These are phyloP conservation scores for Greenwoodochromis staneri DNA, from an alignment of 2,113 vertebrate species.

Conservation along the genomic window DNA sequence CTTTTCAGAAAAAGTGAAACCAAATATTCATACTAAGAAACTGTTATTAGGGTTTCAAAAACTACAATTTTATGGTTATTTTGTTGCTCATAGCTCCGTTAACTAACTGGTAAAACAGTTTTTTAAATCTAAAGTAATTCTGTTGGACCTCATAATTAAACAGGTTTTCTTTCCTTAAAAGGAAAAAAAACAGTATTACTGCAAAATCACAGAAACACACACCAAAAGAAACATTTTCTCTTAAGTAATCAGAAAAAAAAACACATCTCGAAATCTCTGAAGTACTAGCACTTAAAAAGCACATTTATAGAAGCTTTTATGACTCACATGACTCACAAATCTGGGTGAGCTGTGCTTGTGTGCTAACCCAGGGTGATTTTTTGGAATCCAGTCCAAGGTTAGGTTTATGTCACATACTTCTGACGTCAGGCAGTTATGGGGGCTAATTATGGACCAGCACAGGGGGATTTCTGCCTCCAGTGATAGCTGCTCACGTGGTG, in stretches of 20 bases:
- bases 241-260: background rate
- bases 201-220: background rate
- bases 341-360: background rate
- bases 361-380: conserved; percentile 18
- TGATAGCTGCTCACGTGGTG: conserved; percentile 34
- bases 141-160: background rate
- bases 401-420: conserved; percentile 47
- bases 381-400: conserved; percentile 62
- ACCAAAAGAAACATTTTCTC: background rate
- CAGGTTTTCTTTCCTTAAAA: background rate
- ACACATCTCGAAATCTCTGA: fast-evolving
- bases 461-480: conserved; percentile 53
- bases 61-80: background rate
- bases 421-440: conserved; percentile 48
- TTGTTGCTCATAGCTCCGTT: background rate
- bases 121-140: background rate
- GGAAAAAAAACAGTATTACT: background rate
- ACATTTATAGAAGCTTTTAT: background rate
- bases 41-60: background rate
- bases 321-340: conserved; percentile 4
- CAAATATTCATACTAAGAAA: background rate
- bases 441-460: conserved; percentile 62
- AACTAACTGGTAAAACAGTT: background rate
- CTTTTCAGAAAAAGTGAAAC: background rate
- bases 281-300: background rate